Base-by-base conservation (phyloP, 2,888 invertebrate genomes). In the Drosophila tripunctata region DNA sequence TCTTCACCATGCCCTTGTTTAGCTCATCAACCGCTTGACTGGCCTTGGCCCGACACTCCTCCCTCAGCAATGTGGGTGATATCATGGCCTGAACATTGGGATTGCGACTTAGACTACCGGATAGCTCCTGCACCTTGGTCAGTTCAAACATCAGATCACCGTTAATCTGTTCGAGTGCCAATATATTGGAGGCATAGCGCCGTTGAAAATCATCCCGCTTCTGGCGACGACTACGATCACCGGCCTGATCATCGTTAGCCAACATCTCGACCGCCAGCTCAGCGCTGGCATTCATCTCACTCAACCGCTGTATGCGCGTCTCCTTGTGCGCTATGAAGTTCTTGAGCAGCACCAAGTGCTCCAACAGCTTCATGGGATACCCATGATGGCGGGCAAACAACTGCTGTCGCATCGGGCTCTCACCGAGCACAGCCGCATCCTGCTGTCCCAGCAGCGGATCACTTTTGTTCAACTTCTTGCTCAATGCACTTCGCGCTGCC, bases 81-180 rank as follows among this genome's bases (percentile, higher is more conserved):
- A 98, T 92, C 94, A 98, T 96, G 0, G 97, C 96, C 73, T 94
- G 96, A 30, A 94, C 94, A 78, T 95, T 96, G 22, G 97, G 96
- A 64, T 97, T 97, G 0, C 96, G 97, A 0, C 96, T 96, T 79
- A 98, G 94, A 92, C 97, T 96, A 75, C 95, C 95, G 87, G 97
- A 96, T 80, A 94, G 94, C 65, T 94, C 93, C 91, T 98, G 97
- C 51, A 98, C 96, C 86, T 96, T 95, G 88, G 95, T 95, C 47
- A 98, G 93, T 90, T 96, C 96, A 67, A 95, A 95, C 89, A 96
- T 95, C 71, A 99, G 93, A 89, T 98, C 96, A 78, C 94, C 94
- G 91, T 99, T 99, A 92, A 99, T 94, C 87, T 95, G 95, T 88
- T 98, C 98, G 80, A 99, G 93, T 73, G 98, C 97, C 54, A 98